These are phyloP conservation scores for Antigone vipio DNA, from an alignment of 2,113 vertebrate species.

Conservation along the genomic window DNA sequence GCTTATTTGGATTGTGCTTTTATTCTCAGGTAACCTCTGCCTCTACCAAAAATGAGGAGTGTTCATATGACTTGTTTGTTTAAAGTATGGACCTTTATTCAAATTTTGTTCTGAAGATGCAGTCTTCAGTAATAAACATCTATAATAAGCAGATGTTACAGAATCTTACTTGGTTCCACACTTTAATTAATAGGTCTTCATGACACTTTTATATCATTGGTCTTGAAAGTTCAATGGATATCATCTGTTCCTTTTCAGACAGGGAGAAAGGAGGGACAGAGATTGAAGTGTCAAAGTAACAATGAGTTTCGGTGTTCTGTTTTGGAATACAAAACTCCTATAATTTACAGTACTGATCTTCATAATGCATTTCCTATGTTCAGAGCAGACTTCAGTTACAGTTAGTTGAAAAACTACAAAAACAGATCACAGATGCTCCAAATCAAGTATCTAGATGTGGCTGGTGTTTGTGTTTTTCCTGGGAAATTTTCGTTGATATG, in stretches of 20 bases:
- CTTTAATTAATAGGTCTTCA: neutral
- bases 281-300: neutral
- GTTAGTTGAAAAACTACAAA: neutral
- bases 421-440: neutral
- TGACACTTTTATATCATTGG: neutral
- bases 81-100: neutral
- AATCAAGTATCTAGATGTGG: neutral
- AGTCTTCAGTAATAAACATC: neutral
- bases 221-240: neutral
- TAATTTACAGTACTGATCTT: neutral
- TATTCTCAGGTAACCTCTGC: neutral
- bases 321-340: neutral
- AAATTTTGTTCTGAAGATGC: neutral
- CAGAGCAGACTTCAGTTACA: neutral
- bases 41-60: neutral
- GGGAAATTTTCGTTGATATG: neutral
- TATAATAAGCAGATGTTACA: neutral
- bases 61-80: neutral
- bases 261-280: neutral
- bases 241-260: neutral
- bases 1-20: neutral
- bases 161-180: neutral
- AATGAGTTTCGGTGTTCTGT: neutral
- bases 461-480: neutral
- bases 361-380: neutral